Evolutionary conservation across 2,797 vertebrate species (phyloP).

Genomic region (Pseudochirops cupreus): DNA sequence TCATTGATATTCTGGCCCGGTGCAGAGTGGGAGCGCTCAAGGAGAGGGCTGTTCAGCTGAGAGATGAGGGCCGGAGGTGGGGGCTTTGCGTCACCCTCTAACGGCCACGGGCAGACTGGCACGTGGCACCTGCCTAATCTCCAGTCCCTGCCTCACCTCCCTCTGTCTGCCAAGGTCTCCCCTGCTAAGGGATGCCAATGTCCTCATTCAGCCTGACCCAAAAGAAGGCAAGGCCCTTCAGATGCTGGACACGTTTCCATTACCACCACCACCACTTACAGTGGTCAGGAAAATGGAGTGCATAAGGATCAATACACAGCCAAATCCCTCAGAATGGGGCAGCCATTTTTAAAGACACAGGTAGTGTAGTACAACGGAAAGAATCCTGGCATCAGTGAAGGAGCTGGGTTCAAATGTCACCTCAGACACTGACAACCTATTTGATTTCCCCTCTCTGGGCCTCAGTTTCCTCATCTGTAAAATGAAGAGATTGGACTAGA

Average conservation of each 20-base stretch:
- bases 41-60: slow-evolving; percentile 76
- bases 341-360: background rate
- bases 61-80: slow-evolving; percentile 69
- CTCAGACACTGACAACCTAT: background rate
- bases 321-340: background rate
- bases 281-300: background rate
- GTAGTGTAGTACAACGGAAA: background rate
- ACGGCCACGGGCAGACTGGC: slow-evolving; percentile 74
- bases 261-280: background rate
- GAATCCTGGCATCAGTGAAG: background rate
- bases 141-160: background rate
- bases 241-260: background rate
- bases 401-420: background rate
- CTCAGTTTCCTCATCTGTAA: too few relatives aligned
- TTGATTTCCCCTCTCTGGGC: background rate
- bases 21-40: slow-evolving; percentile 40
- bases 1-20: slow-evolving; percentile 80
- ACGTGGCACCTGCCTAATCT: slow-evolving; percentile 56
- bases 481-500: too few relatives aligned
- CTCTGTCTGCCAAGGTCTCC: background rate
- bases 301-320: background rate
- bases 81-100: slow-evolving; percentile 53
- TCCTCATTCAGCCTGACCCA: background rate
- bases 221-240: background rate
- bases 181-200: too few relatives aligned